A percentile compares a stretch with the other conserved stretches of the same genome.
Evolutionary conservation across 2,113 vertebrate genomes (phyloP).

Genomic region (Aegithalos caudatus): DNA sequence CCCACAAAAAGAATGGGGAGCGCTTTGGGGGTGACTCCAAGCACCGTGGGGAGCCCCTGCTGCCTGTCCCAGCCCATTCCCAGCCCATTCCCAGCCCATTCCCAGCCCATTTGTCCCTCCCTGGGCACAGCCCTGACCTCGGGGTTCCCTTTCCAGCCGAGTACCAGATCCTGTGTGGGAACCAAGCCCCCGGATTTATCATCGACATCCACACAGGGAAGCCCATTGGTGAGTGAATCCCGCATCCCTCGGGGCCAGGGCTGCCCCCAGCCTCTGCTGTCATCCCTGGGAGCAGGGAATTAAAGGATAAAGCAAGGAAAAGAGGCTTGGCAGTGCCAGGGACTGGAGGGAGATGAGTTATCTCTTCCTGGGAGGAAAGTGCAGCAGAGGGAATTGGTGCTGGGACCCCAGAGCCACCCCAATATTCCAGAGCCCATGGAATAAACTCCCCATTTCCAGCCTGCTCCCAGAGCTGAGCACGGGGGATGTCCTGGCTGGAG

Average conservation of each 20-base stretch:
- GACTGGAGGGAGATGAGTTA: neutral
- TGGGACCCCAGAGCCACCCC: neutral
- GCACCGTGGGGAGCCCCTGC: neutral
- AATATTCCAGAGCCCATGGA: neutral
- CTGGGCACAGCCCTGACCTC: neutral
- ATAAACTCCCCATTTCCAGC: neutral
- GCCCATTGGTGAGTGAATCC: slow-evolving; percentile 78
- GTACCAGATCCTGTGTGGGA: slow-evolving; percentile 90
- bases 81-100: no score
- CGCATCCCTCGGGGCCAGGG: neutral
- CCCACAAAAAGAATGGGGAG: accelerated
- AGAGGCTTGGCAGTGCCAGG: neutral
- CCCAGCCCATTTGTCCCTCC: no score
- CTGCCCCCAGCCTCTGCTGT: neutral
- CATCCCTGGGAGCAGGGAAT: neutral
- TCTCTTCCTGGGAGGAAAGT: neutral
- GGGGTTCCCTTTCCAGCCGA: slow-evolving; percentile 70
- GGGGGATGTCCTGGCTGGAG: neutral
- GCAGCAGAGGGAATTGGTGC: neutral
- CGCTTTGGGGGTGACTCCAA: accelerated
- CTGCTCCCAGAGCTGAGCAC: neutral
- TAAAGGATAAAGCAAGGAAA: neutral
- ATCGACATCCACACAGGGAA: slow-evolving; percentile 90
- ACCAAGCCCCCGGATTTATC: slow-evolving; percentile 87
- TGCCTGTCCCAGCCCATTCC: accelerated